Evolutionary conservation across 1,140 invertebrate species (phyloP), one percentile per base, ranked within the genome.

Genomic region (Nasonia vitripennis): DNA sequence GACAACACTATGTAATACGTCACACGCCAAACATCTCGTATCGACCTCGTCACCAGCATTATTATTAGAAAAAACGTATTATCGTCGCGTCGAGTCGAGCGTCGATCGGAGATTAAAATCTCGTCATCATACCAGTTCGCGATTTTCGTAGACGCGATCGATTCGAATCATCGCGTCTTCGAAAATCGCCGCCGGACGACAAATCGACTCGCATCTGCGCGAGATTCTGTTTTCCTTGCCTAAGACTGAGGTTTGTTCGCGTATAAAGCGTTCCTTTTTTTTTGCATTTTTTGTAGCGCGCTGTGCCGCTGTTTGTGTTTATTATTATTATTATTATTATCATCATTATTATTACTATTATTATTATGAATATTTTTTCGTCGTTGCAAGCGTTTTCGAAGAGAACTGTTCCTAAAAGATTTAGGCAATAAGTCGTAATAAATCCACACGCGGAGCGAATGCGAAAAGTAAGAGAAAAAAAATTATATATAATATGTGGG

Each of bases 401-500:
- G 90, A 92, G 90, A 93, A 93, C 92, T 93, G 93, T 93, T 93
- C 92, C 92, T 93, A 93, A 93, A 91, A 89, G 86, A 92, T 91
- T 77, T 93, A 93, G 92, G 92, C 92, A 93, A 93, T 93, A 93
- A 93, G 92, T 88, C 87, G 77, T 89, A 85, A 90, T 87, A 84
- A 87, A 87, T 84, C 70, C 67, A 82, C 74, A 82, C 45, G 20
- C 55, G 23, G 74, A 41, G 51, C 27, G 80, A n/a, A 67, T 55
- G 86, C 71, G 62, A 51, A 27, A 17, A 41, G 1, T 45, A 68
- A 45, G 3, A 86, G 14, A 78, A 68, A 55, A 68, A 55, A 73
- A 31, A 55, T 73, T 77, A 77, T 77, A 48, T 77, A 77, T 74
- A 55, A 74, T 74, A 74, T 17, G 20, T 75, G 14, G 41, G 9